Conservation (phyloP, 2,888 invertebrate genomes). For the Drosophila suboccidentalis region DNA sequence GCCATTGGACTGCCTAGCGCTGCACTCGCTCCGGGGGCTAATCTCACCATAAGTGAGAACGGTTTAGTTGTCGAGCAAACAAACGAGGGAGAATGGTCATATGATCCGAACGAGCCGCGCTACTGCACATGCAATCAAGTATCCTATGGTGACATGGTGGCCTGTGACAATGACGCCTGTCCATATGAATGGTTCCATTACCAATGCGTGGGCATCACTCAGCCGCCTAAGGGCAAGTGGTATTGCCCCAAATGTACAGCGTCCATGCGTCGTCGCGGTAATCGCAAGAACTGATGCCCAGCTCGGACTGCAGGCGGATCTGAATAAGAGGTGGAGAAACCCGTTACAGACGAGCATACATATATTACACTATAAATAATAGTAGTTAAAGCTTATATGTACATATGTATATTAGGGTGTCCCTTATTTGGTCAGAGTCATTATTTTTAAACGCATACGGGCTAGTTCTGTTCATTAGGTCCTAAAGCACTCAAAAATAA, state of each 20-base stretch:
- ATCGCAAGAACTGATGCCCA: constrained; percentile 89
- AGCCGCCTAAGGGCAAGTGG: constrained; percentile 99
- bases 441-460: too few relatives aligned
- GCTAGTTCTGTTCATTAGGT: too few relatives aligned
- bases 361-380: background rate
- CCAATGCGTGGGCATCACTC: constrained; percentile 97
- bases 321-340: constrained; percentile 6
- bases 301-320: constrained; percentile 1
- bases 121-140: constrained; percentile 99
- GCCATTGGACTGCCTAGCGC: constrained; percentile 70
- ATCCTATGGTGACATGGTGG: constrained; percentile 99
- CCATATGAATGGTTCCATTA: constrained; percentile 99
- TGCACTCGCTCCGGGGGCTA: constrained; percentile 68
- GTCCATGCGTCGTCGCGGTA: constrained; percentile 93
- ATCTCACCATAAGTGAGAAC: constrained; percentile 77
- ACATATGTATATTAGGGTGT: too few relatives aligned
- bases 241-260: constrained; percentile 98
- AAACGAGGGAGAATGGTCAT: constrained; percentile 93
- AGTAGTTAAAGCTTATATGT: background rate
- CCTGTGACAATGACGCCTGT: constrained; percentile 99
- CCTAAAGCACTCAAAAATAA: too few relatives aligned
- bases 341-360: background rate
- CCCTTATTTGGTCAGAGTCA: too few relatives aligned
- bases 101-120: constrained; percentile 97
- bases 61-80: constrained; percentile 84